Evolutionary conservation across 2,113 vertebrate species (phyloP).

Genomic region (Suricata suricatta): DNA sequence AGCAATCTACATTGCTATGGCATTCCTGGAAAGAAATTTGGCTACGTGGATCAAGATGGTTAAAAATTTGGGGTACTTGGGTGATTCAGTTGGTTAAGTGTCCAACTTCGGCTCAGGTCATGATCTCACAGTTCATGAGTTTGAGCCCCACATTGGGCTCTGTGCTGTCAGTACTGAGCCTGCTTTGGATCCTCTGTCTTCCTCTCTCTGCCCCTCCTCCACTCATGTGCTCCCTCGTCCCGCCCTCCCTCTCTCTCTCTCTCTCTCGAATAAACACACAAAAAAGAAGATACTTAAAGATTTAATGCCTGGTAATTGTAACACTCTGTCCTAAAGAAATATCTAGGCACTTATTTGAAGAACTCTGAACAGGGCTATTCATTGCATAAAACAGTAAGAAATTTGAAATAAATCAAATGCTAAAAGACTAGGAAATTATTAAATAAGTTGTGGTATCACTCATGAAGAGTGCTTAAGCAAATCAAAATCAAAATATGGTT

Average conservation of each 20-base stretch:
- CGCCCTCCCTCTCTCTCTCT: too few species aligned
- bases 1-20: not conserved
- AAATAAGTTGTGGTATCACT: not conserved
- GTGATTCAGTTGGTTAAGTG: too few species aligned
- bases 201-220: too few species aligned
- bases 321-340: not conserved
- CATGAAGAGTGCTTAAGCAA: not conserved
- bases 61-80: too few species aligned
- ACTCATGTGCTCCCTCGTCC: too few species aligned
- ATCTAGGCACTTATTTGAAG: not conserved
- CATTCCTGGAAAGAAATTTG: not conserved
- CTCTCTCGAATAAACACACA: too few species aligned
- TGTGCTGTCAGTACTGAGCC: too few species aligned
- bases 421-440: not conserved
- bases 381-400: not conserved
- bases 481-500: not conserved
- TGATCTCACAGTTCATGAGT: too few species aligned
- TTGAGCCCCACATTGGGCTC: too few species aligned
- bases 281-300: not conserved
- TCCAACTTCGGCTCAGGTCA: too few species aligned
- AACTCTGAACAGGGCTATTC: not conserved
- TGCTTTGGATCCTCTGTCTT: too few species aligned
- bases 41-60: not conserved
- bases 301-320: not conserved
- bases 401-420: not conserved